phyloP scores from a whole-genome alignment of 1,140 invertebrate species.

The Megathymus violae region DNA sequence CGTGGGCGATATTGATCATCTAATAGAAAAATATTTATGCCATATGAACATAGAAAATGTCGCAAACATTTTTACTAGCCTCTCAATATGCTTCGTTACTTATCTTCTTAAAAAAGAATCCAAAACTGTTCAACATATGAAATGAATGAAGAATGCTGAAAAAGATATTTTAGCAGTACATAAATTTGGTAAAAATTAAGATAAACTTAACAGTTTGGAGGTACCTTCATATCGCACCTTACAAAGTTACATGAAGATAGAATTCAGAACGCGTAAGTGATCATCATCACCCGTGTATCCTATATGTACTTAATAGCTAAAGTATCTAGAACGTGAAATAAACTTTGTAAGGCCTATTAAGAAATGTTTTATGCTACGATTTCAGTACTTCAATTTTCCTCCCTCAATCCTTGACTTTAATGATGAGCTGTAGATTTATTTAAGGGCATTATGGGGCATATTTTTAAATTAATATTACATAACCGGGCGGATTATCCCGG shows the following conservation, averaged over 20 bases:
- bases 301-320: too few relatives aligned
- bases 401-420: not conserved
- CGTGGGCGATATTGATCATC: too few relatives aligned
- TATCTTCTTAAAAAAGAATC: not conserved
- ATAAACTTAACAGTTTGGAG: too few relatives aligned
- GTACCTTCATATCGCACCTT: too few relatives aligned
- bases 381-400: slow-evolving; percentile 1
- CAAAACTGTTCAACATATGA: not conserved
- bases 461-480: slow-evolving; percentile 9
- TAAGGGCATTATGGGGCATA: not conserved
- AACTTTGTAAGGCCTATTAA: too few relatives aligned
- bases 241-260: too few relatives aligned
- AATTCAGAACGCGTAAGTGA: too few relatives aligned
- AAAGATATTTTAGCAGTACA: not conserved
- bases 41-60: not conserved
- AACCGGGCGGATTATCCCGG: not conserved
- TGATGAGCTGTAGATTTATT: not conserved
- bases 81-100: not conserved
- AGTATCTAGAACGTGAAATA: too few relatives aligned
- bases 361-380: too few relatives aligned
- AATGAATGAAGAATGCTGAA: not conserved
- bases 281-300: too few relatives aligned
- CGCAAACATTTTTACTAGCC: not conserved
- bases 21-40: not conserved
- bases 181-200: not conserved